These are phyloP conservation scores for Lasiurus cinereus DNA, from an alignment of 2,113 vertebrate genomes.

Conservation along the genomic window DNA sequence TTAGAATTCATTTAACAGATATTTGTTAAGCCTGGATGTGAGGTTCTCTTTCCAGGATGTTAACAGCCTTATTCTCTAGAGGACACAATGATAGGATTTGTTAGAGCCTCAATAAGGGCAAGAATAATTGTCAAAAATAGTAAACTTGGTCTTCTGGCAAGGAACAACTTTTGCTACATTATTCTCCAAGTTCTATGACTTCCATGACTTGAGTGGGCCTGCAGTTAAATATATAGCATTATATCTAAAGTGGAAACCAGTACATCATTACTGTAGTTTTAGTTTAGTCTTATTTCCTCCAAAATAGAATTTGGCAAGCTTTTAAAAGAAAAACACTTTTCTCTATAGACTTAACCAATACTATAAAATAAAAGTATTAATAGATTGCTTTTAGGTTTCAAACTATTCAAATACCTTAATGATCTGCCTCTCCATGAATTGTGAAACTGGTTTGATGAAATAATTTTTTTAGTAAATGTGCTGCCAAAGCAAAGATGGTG, in stretches of 20 bases:
- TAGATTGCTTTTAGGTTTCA: not conserved
- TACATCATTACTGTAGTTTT: not conserved
- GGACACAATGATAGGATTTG: not conserved
- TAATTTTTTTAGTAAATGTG: not conserved
- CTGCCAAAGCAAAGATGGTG: not conserved
- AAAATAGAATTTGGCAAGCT: constrained; percentile 26
- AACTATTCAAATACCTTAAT: not conserved
- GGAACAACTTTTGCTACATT: not conserved
- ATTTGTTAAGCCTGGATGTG: not conserved
- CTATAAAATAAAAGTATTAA: constrained; percentile 32
- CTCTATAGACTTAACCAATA: not conserved
- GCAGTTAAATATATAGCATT: constrained; percentile 33
- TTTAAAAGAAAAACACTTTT: not conserved
- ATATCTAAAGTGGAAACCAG: not conserved
- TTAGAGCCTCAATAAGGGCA: not conserved
- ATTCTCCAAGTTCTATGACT: not conserved
- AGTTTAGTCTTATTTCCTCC: constrained; percentile 7
- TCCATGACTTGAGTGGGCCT: not conserved
- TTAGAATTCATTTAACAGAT: not conserved
- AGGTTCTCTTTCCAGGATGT: not conserved
- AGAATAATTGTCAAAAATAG: constrained; percentile 48
- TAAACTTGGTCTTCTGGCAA: constrained; percentile 32
- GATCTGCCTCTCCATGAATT: not conserved
- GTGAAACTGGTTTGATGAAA: constrained; percentile 30
- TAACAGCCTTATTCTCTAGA: constrained; percentile 9